These are phyloP conservation scores for Spatulosminthurus flaviceps DNA, from an alignment of 2,888 invertebrate species.

Conservation along the genomic window DNA sequence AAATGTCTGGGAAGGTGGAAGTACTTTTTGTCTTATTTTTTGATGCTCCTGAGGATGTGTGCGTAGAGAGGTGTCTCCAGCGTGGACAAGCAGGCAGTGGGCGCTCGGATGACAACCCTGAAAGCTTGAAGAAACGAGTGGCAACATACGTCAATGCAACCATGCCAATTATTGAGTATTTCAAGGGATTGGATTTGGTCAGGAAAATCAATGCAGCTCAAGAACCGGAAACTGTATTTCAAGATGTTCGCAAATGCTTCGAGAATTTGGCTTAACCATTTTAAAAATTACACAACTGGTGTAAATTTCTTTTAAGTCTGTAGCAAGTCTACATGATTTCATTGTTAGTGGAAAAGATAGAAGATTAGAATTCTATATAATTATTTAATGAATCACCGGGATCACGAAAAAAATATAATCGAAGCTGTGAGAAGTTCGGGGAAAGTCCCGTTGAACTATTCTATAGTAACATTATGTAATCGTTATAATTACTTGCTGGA, in stretches of 20 bases:
- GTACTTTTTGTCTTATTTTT: constrained; percentile 91
- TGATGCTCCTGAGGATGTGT: constrained; percentile 84
- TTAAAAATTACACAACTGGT: not conserved
- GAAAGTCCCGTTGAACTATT: no score
- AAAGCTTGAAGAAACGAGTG: constrained; percentile 86
- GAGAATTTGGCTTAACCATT: constrained; percentile 12
- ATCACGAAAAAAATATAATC: no score
- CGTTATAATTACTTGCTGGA: no score
- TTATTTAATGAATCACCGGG: no score
- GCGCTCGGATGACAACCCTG: constrained; percentile 91
- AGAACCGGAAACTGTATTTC: constrained; percentile 73
- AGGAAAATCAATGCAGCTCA: constrained; percentile 78
- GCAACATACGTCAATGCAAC: constrained; percentile 86
- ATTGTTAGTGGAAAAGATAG: no score
- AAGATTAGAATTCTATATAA: no score
- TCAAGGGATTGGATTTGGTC: constrained; percentile 76
- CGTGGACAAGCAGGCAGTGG: constrained; percentile 88
- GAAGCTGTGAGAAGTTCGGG: no score
- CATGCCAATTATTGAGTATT: constrained; percentile 88
- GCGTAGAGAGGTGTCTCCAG: constrained; percentile 84
- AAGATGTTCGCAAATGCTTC: constrained; percentile 28
- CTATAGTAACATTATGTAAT: no score
- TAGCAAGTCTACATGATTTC: not conserved
- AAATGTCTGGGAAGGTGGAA: constrained; percentile 83
- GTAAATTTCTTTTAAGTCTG: not conserved